Base-by-base conservation (phyloP, 2,797 vertebrate species). In the Premnoplex brunnescens region DNA sequence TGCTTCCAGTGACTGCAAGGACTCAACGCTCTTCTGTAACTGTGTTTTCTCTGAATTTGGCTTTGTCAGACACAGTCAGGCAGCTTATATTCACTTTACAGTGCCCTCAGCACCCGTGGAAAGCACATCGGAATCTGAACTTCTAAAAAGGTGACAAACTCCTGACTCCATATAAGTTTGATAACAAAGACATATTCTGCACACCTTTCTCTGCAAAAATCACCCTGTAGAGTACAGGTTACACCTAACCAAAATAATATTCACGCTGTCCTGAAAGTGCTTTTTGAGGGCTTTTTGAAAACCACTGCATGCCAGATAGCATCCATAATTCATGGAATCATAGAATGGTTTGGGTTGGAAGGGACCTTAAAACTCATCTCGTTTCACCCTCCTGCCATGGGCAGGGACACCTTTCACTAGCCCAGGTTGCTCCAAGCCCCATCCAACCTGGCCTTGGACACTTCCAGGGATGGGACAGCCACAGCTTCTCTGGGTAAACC, bases 171-270 rank as follows among this genome's bases (percentile, higher is more conserved):
- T 32, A 14, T 3, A 39, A 41, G 32, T 79, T 74, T 55, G 49
- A 24, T 22, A 36, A 8, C 17, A 16, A n/a, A 58, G 34, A 30
- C 16, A 4, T 3, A 19, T 54, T 64, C 26, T 41, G 4, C 11
- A 24, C 14, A 14, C 8, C 11, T 48, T 89, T 60, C 12, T 24
- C 74, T 10, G 7, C 46, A 63, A 66, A 79, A 77, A 55, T 32
- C 12, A 32, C 10, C 11, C 20, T 8, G 18, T 7, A 30, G 36
- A n/a, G 7, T 63, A 1, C 2, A 34, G 10, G 16, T 1, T 56
- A 26, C 17, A 37, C 9, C 21, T 63, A 59, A 71, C 26, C 19
- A 44, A 79, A 19, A 22, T 10, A 15, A 34, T 18, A 36, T 34
- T 84, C 23, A n/a, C 6, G 10, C 7, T 18, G 4, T 7, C 13